A percentile compares a stretch with the other conserved stretches of the same genome.
Conservation (phyloP, 2,888 invertebrate genomes). For the Eurois occulta region DNA sequence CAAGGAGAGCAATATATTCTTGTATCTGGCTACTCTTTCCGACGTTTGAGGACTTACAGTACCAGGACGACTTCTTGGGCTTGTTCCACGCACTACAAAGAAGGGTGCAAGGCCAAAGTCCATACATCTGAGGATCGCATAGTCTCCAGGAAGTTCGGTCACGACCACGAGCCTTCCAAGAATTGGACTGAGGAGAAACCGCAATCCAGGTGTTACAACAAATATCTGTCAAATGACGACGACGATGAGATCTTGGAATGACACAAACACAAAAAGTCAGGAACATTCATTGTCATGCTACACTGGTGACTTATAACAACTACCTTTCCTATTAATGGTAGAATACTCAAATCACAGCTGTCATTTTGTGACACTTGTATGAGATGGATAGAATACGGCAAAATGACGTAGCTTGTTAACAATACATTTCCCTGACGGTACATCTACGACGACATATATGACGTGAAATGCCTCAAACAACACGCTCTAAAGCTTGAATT, state of each 20-base stretch:
- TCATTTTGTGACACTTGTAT: too few relatives aligned
- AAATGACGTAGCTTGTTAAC: background rate
- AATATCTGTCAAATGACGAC: constrained; percentile 15
- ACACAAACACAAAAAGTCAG: background rate
- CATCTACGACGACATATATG: background rate
- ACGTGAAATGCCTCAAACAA: background rate
- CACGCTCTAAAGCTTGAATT: background rate
- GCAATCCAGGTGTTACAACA: constrained; percentile 1
- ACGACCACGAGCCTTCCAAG: constrained; percentile 26
- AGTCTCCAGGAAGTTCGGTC: constrained; percentile 27
- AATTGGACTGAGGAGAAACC: constrained; percentile 38
- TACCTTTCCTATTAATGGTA: background rate
- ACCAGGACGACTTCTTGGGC: constrained; percentile 40
- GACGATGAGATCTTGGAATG: background rate
- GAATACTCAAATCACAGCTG: background rate
- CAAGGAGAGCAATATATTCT: constrained; percentile 39
- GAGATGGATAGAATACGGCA: too few relatives aligned
- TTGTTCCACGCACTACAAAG: constrained; percentile 41
- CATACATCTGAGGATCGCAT: constrained; percentile 22
- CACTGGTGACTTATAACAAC: background rate
- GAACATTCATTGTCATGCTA: background rate
- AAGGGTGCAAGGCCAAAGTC: constrained; percentile 47
- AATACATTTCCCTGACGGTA: background rate
- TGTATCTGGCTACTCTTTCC: constrained; percentile 36
- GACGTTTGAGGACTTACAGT: constrained; percentile 36